Evolutionary conservation across 2,113 vertebrate genomes (phyloP), one percentile per base, ranked within the genome.

Genomic region (Salvelinus alpinus): DNA sequence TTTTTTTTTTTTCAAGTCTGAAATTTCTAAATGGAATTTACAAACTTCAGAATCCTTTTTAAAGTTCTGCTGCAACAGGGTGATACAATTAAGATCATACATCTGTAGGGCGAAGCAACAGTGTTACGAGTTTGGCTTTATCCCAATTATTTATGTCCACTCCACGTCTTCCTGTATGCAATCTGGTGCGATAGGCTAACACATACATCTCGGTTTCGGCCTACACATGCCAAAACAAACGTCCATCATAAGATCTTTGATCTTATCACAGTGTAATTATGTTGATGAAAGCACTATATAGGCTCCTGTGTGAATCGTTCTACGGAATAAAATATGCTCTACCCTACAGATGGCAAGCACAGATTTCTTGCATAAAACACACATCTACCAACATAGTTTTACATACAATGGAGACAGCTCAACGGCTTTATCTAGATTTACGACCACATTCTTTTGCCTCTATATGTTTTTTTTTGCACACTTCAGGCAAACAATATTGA

Each of bases 241-340:
- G 84, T 88, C 80, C 80, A 86, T 89, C 84, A 82, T 73, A n/a
- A 59, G 71, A 80, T 73, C 27, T 79, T 73, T 80, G 67, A 80
- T 85, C 73, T 65, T 70, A 68, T 51, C 73, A 64, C 13, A 29
- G 62, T 54, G 38, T 77, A 84, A 85, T 86, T 85, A 87, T 5
- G 14, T 68, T 83, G 81, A 89, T 85, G 77, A 78, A 82, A 77
- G 75, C 73, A 78, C 73, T 79, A 82, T 80, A 84, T 82, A 11
- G 34, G 54, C 59, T 25, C 22, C 73, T 8, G 76, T 87, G 81
- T 87, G 81, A 81, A 78, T 83, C 67, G 88, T 85, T 79, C 86
- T 78, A 87, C 68, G 65, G n/a, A 71, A 59, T 60, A 77, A 67
- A 44, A 83, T 80, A 78, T 13, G 67, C 76, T 29, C 44, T 48